phyloP scores from a whole-genome alignment of 2,888 invertebrate genomes.

The Leptinotarsa juncta region DNA sequence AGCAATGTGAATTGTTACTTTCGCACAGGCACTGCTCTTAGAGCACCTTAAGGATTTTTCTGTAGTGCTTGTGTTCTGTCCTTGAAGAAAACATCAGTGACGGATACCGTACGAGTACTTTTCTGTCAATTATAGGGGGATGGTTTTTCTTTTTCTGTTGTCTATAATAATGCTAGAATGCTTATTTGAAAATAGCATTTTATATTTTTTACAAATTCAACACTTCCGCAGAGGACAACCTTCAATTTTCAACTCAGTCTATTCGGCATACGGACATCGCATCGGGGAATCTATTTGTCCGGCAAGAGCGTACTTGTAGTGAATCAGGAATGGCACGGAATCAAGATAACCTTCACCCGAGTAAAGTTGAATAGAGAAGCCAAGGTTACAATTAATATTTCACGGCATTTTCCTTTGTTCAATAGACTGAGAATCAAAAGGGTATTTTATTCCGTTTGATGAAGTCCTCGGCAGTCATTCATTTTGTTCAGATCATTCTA shows the following conservation, averaged over 20 bases:
- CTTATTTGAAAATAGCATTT: not conserved
- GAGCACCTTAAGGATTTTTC: no score
- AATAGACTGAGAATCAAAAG: conserved; percentile 36
- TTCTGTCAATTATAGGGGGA: no score
- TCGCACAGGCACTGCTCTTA: no score
- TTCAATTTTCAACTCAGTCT: not conserved
- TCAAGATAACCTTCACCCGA: conserved; percentile 53
- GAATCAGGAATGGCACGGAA: conserved; percentile 31
- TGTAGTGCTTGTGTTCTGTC: no score
- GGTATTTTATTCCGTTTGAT: conserved; percentile 20
- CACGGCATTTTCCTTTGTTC: conserved; percentile 47
- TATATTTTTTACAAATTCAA: not conserved
- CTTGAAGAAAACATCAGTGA: no score
- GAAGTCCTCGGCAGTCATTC: not conserved
- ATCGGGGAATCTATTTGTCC: conserved; percentile 15
- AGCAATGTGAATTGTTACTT: no score
- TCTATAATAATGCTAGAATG: no score
- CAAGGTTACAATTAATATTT: conserved; percentile 55
- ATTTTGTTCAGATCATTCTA: not conserved
- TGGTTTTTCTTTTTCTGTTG: no score
- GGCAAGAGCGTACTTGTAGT: conserved; percentile 11
- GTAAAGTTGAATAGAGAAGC: conserved; percentile 48
- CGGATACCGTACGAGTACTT: no score
- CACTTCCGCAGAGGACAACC: not conserved
- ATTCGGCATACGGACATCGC: conserved; percentile 9